Evolutionary conservation across 2,888 invertebrate genomes (phyloP), one percentile per base, ranked within the genome.

Genomic region (Epinotia bilunana): DNA sequence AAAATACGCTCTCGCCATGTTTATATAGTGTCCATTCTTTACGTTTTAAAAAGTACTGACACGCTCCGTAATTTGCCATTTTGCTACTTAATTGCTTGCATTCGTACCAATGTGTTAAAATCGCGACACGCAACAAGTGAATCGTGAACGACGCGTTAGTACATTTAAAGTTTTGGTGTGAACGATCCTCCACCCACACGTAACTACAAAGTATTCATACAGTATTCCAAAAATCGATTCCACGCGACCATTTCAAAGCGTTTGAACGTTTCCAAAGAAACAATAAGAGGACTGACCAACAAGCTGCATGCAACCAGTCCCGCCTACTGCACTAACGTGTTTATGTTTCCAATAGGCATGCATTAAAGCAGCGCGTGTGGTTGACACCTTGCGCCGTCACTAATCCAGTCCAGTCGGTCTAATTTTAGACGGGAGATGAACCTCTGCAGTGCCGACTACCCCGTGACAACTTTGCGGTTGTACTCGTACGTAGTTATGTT

Each of bases 381-480:
- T 80, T 81, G 76, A 82, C 89, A 90, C 87, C 89, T 90, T 91
- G 88, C 84, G 82, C 80, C 82, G 83, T 81, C 77, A 83, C 84
- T 87, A 90, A 90, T 89, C 88, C 86, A 87, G 88, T 88, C 83
- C 75, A 65, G 72, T 68, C 68, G 68, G 81, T 84, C 89, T 93
- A 92, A 91, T 91, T 91, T 91, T 92, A 92, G 91, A 87, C 82
- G 83, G 80, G 86, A 87, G 89, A 90, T 89, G 90, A 91, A 91
- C 87, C 87, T 83, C 82, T 80, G 82, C 78, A 81, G 87, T 43
- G 55, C 28, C 28, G 58, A 84, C 88, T 84, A 84, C 88, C 83
- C 85, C 89, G 90, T 78, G 91, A 89, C 88, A 84, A 83, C 85
- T 84, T 83, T 89, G 91, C 80, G 91, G 90, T 86, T 85, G 80